Conservation (phyloP, 2,888 invertebrate genomes). For the Drosophila buzzatii region DNA sequence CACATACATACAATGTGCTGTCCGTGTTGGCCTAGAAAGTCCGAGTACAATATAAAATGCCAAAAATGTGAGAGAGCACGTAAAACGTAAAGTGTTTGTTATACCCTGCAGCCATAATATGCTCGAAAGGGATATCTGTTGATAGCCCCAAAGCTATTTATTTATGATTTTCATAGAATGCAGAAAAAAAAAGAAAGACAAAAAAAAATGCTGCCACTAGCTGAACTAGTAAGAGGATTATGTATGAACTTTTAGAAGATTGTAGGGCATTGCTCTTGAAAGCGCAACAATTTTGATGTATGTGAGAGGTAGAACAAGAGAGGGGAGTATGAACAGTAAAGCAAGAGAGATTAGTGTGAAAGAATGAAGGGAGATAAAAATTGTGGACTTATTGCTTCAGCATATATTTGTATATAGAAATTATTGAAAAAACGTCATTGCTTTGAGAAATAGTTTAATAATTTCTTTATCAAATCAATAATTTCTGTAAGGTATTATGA, state of each 20-base stretch:
- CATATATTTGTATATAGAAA: no score
- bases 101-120: slow-evolving; percentile 26
- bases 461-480: no score
- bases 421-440: no score
- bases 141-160: slow-evolving; percentile 3
- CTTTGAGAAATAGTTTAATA: no score
- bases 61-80: slow-evolving; percentile 48
- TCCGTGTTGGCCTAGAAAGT: slow-evolving; percentile 38
- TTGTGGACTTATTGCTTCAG: no score
- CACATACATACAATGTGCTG: slow-evolving; percentile 85
- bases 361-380: no score
- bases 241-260: not conserved
- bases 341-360: not conserved
- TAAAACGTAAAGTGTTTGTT: slow-evolving; percentile 44
- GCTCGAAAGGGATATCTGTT: slow-evolving; percentile 3
- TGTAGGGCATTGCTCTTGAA: not conserved
- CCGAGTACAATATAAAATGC: slow-evolving; percentile 53
- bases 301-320: not conserved
- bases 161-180: slow-evolving; percentile 4
- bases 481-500: no score
- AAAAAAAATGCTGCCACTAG: not conserved
- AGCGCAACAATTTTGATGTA: not conserved
- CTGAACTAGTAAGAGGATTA: slow-evolving; percentile 7
- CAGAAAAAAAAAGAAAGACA: not conserved
- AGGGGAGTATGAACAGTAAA: not conserved